Evolutionary conservation across 2,888 invertebrate species (phyloP), one percentile per base, ranked within the genome.

Genomic region (Ormyrus pomaceus): DNA sequence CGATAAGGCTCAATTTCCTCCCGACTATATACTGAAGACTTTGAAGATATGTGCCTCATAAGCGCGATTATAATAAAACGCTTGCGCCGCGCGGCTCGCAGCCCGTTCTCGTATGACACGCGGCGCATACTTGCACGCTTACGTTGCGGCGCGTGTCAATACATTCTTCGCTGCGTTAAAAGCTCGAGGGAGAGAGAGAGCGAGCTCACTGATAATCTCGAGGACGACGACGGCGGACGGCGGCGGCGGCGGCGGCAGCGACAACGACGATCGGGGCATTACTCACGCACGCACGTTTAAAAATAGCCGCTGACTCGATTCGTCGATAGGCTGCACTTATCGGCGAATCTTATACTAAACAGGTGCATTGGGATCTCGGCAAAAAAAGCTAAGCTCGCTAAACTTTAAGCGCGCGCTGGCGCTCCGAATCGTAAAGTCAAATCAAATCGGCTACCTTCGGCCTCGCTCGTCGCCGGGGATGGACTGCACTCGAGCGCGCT

Each of bases 341-440:
- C 34, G 34, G 34, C 34, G 34, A 34, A 34, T 34, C 34, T 34
- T 34, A 34, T 34, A 34, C 34, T 34, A 34, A 56, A 56, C 56
- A 56, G 56, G 56, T 56, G 11, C 56, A n/a, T n/a, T n/a, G 6
- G 11, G 7, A 62, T 62, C 34, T 62, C 34, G 10, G 34, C 34
- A 34, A 34, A 34, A 34, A 34, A 34, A 34, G 34, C 34, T 34
- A 34, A 34, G 34, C 34, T 34, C 34, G 34, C 34, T 34, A 34
- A 84, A 86, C 85, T 86, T 86, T 85, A 85, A 86, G 85, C 84
- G 84, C 73, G 68, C 75, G 56, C 72, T 69, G 51, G 53, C 64
- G 56, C 62, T 73, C 66, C 34, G 34, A 34, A 3, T 34, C 34
- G 13, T 4, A 34, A 34, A 34, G 34, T 34, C 34, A 34, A 34